Percentiles rank a stretch among this genome's conserved stretches.
Evolutionary conservation across 2,888 invertebrate species (phyloP).

Genomic region (Clunio marinus): DNA sequence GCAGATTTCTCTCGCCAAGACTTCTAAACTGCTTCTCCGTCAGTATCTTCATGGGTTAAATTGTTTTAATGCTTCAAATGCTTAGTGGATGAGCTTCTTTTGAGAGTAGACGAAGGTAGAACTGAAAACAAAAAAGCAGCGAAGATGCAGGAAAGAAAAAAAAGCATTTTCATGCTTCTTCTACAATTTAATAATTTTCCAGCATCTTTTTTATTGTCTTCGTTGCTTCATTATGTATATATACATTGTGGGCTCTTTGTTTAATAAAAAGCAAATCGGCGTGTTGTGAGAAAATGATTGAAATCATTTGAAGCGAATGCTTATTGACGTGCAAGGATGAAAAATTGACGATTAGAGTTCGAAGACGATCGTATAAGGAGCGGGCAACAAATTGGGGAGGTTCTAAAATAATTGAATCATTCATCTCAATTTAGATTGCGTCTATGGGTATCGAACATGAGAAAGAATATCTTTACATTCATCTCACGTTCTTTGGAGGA

Average conservation of each 20-base stretch:
- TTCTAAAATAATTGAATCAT: constrained; percentile 38
- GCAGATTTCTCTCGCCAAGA: no score
- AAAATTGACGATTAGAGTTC: not conserved
- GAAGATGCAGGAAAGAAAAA: not conserved
- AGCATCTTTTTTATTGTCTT: constrained; percentile 21
- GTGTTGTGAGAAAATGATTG: constrained; percentile 35
- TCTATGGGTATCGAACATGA: not conserved
- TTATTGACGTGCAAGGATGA: constrained; percentile 25
- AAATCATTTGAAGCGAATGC: constrained; percentile 13
- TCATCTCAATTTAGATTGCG: constrained; percentile 36
- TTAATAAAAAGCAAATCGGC: not conserved
- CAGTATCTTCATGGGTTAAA: no score
- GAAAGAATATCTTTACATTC: not conserved
- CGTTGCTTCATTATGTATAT: constrained; percentile 23
- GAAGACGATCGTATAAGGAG: not conserved
- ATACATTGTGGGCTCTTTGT: constrained; percentile 27
- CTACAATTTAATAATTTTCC: constrained; percentile 16
- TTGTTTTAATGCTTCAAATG: constrained; percentile 10
- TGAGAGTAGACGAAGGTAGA: no score
- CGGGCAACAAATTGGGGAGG: constrained; percentile 26
- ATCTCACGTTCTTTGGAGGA: not conserved
- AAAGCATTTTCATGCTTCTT: constrained; percentile 28
- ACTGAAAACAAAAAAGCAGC: no score
- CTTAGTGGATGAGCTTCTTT: not conserved
- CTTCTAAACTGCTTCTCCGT: no score